Percentiles rank a stretch among this genome's conserved stretches.
Conservation (phyloP, 2,888 invertebrate species). For the Drosophila infuscata region DNA sequence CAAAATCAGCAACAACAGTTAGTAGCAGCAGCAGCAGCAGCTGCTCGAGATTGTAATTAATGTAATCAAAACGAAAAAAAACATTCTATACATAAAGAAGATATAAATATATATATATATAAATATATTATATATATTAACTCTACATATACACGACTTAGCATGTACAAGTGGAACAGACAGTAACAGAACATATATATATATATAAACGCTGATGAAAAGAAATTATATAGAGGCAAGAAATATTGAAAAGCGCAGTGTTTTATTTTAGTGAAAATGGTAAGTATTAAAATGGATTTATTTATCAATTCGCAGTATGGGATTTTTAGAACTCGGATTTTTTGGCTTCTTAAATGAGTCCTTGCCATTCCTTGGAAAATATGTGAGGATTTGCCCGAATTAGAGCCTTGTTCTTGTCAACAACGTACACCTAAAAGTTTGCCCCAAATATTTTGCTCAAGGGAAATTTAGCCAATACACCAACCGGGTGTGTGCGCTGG, state of each 20-base stretch:
- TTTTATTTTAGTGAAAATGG: slow-evolving; percentile 22
- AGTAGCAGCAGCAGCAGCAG: background rate
- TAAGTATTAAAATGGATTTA: background rate
- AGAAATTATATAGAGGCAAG: slow-evolving; percentile 65
- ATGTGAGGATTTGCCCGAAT: background rate
- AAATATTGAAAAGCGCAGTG: slow-evolving; percentile 48
- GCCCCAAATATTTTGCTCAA: background rate
- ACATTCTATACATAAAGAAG: slow-evolving; percentile 32
- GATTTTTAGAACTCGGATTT: background rate
- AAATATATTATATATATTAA: slow-evolving; percentile 56
- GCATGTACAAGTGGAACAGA: slow-evolving; percentile 64
- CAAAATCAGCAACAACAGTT: background rate
- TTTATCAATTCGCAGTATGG: background rate
- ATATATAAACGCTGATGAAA: slow-evolving; percentile 67
- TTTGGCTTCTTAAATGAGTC: background rate
- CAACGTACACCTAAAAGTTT: background rate
- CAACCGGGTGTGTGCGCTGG: background rate
- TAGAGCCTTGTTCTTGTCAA: background rate
- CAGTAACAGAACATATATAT: slow-evolving; percentile 41
- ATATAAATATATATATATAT: slow-evolving; percentile 33
- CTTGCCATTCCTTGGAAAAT: background rate
- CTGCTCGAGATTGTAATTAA: slow-evolving; percentile 57
- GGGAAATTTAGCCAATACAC: background rate
- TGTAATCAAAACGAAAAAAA: slow-evolving; percentile 73
- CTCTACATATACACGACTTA: slow-evolving; percentile 66